Percentiles rank a stretch among this genome's conserved stretches.
These are phyloP conservation scores for Varanus salvator DNA, from an alignment of 2,113 vertebrate genomes.

Conservation along the genomic window DNA sequence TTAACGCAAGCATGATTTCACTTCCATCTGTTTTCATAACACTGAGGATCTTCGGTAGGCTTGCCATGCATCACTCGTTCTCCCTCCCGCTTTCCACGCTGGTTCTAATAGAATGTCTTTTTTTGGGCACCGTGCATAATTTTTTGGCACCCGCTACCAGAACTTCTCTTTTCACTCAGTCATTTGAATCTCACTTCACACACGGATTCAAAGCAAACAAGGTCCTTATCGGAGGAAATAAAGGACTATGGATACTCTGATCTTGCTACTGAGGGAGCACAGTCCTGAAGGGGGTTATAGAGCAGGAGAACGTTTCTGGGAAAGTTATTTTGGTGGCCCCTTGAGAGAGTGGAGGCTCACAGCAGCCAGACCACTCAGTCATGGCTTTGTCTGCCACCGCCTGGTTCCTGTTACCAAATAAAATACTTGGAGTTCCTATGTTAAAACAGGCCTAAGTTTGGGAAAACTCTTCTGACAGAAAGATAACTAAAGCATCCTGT, in stretches of 20 bases:
- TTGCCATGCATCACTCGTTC: background rate
- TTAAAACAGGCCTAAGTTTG: slow-evolving; percentile 50
- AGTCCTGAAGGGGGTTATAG: background rate
- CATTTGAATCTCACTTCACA: slow-evolving; percentile 5
- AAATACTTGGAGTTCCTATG: slow-evolving; percentile 45
- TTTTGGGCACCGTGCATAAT: background rate
- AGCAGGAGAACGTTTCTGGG: slow-evolving; percentile 15
- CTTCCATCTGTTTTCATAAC: slow-evolving; percentile 29
- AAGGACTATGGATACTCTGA: background rate
- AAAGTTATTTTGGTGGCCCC: slow-evolving; percentile 24
- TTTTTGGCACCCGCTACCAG: background rate
- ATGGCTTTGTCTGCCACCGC: slow-evolving; percentile 30
- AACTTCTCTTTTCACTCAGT: background rate
- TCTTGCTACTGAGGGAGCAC: slow-evolving; percentile 24
- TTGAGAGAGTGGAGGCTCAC: slow-evolving; percentile 5
- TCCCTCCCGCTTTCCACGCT: background rate
- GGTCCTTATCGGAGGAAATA: background rate
- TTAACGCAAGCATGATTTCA: slow-evolving; percentile 12
- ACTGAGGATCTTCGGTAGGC: slow-evolving; percentile 13
- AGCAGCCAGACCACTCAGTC: slow-evolving; percentile 27
- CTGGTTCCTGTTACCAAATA: slow-evolving; percentile 40
- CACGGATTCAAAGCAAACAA: slow-evolving; percentile 9
- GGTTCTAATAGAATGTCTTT: background rate
- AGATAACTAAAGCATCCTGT: slow-evolving; percentile 48
- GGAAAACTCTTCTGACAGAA: slow-evolving; percentile 31